Evolutionary conservation across 2,113 vertebrate genomes (phyloP), one percentile per base, ranked within the genome.

Genomic region (Opisthocomus hoazin): DNA sequence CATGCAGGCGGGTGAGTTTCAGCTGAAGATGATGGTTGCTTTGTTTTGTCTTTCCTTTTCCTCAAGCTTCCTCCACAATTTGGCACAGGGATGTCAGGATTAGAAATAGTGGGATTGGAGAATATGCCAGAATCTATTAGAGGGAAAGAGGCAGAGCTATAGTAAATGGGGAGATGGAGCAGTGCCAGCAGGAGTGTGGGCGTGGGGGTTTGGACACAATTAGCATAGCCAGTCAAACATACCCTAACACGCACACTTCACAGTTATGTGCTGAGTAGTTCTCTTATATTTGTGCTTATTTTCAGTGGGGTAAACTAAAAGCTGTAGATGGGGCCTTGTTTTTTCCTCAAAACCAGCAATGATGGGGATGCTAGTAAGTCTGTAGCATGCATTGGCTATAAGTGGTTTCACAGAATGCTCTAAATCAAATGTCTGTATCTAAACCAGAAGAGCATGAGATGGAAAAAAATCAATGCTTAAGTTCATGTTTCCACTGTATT

Each of bases 31-130:
- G 94, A 78, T 92, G 79, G 41, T 69, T 75, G 74, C 94, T 95
- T 94, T 97, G 94, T 87, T 95, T 95, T 65, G 85, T 76, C 92
- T 90, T 90, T 76, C 68, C 64, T 89, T 94, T 93, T 71, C 77
- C 64, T 53, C 53, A 79, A 36, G 24, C 83, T 95, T 87, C 85
- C 83, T 74, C 82, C 64, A 66, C 73, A 78, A n/a, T 81, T 95
- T 91, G 83, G 92, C 88, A 95, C 87, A 84, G 60, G 30, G 45
- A 60, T 23, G 34, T 58, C 60, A 45, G 68, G 65, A 95, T 81
- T 95, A 89, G 90, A 93, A 95, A 75, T 45, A 79, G 61, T 30
- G 65, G 56, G 71, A 82, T 36, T 86, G 69, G 57, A 84, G 84
- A 84, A 89, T 63, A 63, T 60, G 89, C 80, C 77, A 96, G 84